Evolutionary conservation across 1,140 invertebrate genomes (phyloP).

Genomic region (Macrostomum lignano): DNA sequence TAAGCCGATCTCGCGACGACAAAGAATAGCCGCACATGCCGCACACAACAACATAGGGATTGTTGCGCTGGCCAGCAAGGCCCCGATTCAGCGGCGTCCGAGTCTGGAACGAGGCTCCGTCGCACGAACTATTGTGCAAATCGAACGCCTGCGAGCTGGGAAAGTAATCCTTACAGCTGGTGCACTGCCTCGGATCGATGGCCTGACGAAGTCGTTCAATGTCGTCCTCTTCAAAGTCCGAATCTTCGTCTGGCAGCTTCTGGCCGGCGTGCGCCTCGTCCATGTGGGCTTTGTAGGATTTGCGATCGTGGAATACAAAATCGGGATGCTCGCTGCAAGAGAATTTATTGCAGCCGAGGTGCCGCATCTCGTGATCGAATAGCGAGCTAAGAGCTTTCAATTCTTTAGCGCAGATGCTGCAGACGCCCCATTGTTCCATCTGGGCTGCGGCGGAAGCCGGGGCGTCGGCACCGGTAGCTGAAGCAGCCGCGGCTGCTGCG

Average conservation of each 20-base stretch:
- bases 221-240: neutral
- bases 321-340: constrained; percentile 1
- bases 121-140: constrained; percentile 2
- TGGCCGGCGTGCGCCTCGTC: neutral
- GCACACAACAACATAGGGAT: neutral
- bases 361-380: constrained; percentile 4
- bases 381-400: neutral
- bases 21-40: constrained; percentile 4
- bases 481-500: neutral
- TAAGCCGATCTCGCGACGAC: neutral
- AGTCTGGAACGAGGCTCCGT: neutral
- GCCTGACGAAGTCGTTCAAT: neutral
- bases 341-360: constrained; percentile 1
- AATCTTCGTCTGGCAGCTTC: neutral
- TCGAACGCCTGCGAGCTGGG: neutral
- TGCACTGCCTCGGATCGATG: constrained; percentile 3
- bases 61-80: neutral
- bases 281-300: neutral
- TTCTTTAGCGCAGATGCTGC: constrained; percentile 2
- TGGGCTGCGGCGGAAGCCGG: too few relatives aligned
- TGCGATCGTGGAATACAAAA: constrained; percentile 1
- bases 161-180: constrained; percentile 5
- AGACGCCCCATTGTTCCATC: too few relatives aligned
- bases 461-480: neutral
- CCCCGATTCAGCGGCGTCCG: constrained; percentile 2